Evolutionary conservation across 37 sponge, comb jelly and placozoan species (phyloP).

Genomic region (Beroe ovata): DNA sequence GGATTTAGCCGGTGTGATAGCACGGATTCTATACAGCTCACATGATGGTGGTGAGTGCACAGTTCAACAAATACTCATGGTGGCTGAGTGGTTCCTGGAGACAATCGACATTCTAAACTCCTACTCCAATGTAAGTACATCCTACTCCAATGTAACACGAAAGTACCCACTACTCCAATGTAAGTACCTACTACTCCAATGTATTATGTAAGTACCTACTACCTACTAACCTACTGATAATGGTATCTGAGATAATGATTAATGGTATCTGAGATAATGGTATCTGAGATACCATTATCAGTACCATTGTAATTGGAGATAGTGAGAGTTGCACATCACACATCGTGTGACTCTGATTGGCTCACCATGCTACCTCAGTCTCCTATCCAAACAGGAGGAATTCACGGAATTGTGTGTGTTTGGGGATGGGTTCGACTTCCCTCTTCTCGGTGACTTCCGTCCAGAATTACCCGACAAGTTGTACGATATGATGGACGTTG

Average conservation of each 20-base stretch:
- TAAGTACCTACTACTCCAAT: no score
- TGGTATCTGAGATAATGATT: no score
- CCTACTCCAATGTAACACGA: no score
- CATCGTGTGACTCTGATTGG: no score
- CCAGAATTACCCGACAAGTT: constrained; percentile 28
- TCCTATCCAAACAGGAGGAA: constrained; percentile 62
- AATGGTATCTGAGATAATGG: no score
- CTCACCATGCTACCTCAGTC: no score
- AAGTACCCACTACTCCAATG: no score
- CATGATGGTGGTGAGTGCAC: constrained; percentile 57
- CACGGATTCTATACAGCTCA: constrained; percentile 20
- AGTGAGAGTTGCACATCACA: no score
- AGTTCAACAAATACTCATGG: constrained; percentile 25
- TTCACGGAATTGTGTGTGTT: constrained; percentile 54
- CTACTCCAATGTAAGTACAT: constrained; percentile 42
- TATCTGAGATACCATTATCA: no score
- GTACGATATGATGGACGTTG: constrained; percentile 9
- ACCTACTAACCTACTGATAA: no score
- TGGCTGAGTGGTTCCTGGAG: constrained; percentile 50
- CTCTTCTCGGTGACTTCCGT: constrained; percentile 16
- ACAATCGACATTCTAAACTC: constrained; percentile 46
- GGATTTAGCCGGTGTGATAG: constrained; percentile 61
- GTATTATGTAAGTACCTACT: no score
- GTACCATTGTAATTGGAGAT: no score
- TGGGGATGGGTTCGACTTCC: constrained; percentile 55